Evolutionary conservation across 2,113 vertebrate genomes (phyloP).

Genomic region (Seriola quinqueradiata): DNA sequence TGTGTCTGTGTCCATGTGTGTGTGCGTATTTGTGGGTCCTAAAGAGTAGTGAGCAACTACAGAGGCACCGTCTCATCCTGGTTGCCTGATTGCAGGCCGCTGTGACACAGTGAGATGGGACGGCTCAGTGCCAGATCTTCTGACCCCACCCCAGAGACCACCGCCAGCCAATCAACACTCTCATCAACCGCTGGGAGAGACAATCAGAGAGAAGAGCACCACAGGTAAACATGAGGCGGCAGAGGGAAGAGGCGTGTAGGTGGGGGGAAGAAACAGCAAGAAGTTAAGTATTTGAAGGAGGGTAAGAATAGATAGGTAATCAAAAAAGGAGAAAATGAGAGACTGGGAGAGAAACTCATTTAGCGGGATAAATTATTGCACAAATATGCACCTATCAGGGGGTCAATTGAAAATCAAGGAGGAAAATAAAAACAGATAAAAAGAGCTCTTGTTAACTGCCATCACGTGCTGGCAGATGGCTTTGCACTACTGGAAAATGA

Average conservation of each 20-base stretch:
- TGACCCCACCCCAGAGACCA: slow-evolving; percentile 64
- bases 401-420: slow-evolving; percentile 64
- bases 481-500: slow-evolving; percentile 62
- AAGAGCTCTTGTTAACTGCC: slow-evolving; percentile 30
- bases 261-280: slow-evolving; percentile 1
- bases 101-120: slow-evolving; percentile 61
- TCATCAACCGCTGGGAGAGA: slow-evolving; percentile 68
- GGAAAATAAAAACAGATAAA: slow-evolving; percentile 49
- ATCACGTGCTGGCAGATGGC: slow-evolving; percentile 55
- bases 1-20: neutral
- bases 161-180: slow-evolving; percentile 72
- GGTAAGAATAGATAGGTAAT: slow-evolving; percentile 34
- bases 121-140: slow-evolving; percentile 50
- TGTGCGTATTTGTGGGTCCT: slow-evolving; percentile 13
- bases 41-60: slow-evolving; percentile 27
- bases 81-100: slow-evolving; percentile 64
- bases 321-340: slow-evolving; percentile 45
- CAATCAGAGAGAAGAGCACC: slow-evolving; percentile 64
- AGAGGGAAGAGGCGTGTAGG: neutral
- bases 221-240: slow-evolving; percentile 71
- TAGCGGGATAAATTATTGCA: slow-evolving; percentile 37
- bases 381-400: slow-evolving; percentile 47
- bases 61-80: slow-evolving; percentile 48
- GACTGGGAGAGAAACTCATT: slow-evolving; percentile 53
- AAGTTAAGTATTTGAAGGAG: slow-evolving; percentile 54